These are phyloP conservation scores for Polypedilum vanderplanki DNA, from an alignment of 1,140 invertebrate genomes.

Conservation along the genomic window DNA sequence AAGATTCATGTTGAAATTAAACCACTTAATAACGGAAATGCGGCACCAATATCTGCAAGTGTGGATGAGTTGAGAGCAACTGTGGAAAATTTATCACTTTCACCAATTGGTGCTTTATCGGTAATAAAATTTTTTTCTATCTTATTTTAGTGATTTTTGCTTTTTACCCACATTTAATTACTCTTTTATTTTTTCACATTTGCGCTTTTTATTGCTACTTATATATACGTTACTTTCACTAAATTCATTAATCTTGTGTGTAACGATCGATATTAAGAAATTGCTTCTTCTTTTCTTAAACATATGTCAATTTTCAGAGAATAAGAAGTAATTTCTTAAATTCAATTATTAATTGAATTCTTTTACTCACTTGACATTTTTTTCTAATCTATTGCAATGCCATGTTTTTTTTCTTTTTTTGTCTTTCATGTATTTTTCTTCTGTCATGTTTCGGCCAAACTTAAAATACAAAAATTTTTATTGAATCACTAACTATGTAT, in stretches of 20 bases:
- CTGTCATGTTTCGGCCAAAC: constrained; percentile 24
- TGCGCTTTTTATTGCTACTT: not conserved
- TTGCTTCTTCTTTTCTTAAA: not conserved
- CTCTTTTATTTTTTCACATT: constrained; percentile 20
- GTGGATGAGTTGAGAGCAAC: constrained; percentile 89
- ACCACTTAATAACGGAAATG: constrained; percentile 74
- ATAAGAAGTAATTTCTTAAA: not conserved
- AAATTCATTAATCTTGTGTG: constrained; percentile 25
- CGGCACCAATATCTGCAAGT: constrained; percentile 81
- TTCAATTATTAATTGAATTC: not conserved
- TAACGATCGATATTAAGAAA: not conserved
- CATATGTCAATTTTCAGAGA: not conserved
- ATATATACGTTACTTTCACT: not conserved
- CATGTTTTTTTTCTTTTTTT: constrained; percentile 27
- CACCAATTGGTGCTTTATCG: constrained; percentile 58
- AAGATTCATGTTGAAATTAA: constrained; percentile 95
- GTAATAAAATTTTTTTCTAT: constrained; percentile 35
- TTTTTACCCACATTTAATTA: too few species aligned
- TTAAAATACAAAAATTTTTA: not conserved
- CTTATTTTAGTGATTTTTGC: not conserved
- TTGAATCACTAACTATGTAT: not conserved
- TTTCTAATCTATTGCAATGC: constrained; percentile 24
- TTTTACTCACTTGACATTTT: not conserved
- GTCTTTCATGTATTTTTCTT: constrained; percentile 22
- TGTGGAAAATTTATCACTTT: constrained; percentile 83